Evolutionary conservation across 1,140 invertebrate species (phyloP).

Genomic region (Penaeus chinensis): DNA sequence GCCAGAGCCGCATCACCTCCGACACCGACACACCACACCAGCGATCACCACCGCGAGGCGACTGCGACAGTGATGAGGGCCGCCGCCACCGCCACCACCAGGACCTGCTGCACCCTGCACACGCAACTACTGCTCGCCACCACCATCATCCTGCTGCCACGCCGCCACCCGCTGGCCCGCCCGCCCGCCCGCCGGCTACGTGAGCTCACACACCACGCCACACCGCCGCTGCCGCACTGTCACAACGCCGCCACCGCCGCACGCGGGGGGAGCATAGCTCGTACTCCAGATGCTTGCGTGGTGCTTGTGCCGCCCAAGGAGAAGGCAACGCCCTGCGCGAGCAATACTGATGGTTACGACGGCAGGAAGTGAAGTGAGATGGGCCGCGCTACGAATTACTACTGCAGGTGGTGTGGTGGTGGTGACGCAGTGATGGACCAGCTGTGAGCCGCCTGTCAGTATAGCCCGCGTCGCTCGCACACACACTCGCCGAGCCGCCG

Average conservation of each 20-base stretch:
- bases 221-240: conserved; percentile 14
- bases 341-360: neutral
- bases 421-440: conserved; percentile 51
- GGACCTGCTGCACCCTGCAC: conserved; percentile 53
- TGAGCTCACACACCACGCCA: conserved; percentile 20
- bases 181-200: conserved; percentile 33
- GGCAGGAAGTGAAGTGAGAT: no score
- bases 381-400: no score
- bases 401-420: neutral
- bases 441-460: conserved; percentile 39
- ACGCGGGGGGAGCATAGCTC: conserved; percentile 7
- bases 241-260: conserved; percentile 25
- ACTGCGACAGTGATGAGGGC: conserved; percentile 58
- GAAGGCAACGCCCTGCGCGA: conserved; percentile 33
- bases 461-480: neutral
- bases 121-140: conserved; percentile 51
- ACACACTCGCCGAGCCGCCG: conserved; percentile 43
- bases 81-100: conserved; percentile 40
- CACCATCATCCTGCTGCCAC: conserved; percentile 43
- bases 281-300: neutral
- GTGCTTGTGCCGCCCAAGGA: conserved; percentile 30
- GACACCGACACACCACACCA: conserved; percentile 37
- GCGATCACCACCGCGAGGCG: conserved; percentile 57
- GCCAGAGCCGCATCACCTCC: conserved; percentile 53
- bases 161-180: conserved; percentile 34